These are phyloP conservation scores for Macquaria australasica DNA, from an alignment of 2,113 vertebrate species.

Conservation along the genomic window DNA sequence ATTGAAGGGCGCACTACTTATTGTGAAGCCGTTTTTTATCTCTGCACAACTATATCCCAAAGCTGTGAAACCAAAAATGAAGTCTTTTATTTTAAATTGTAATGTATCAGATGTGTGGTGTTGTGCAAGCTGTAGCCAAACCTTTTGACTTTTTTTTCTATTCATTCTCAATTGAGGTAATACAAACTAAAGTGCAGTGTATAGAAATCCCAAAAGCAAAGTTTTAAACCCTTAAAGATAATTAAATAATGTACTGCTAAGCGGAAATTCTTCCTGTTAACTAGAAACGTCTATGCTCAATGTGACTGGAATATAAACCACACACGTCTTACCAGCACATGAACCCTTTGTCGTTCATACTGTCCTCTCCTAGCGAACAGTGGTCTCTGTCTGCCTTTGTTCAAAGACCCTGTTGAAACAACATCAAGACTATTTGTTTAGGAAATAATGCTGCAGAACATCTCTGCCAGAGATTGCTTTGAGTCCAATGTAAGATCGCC, in stretches of 20 bases:
- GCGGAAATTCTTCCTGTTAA: not conserved
- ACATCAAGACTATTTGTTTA: not conserved
- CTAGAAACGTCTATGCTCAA: too few relatives aligned
- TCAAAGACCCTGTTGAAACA: conserved; percentile 36
- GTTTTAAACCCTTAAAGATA: too few relatives aligned
- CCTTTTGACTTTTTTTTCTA: not conserved
- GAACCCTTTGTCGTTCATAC: conserved; percentile 52
- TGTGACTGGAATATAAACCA: not conserved
- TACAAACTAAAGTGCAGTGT: not conserved
- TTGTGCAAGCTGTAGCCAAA: not conserved
- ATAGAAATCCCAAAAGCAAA: not conserved
- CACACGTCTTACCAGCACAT: conserved; percentile 37
- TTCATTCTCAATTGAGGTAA: not conserved
- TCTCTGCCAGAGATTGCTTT: not conserved
- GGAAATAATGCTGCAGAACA: not conserved
- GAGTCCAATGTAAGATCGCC: not conserved
- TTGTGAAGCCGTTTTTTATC: not conserved
- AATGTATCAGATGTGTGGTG: not conserved
- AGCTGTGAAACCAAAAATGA: not conserved
- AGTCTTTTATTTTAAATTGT: not conserved
- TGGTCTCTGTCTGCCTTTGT: conserved; percentile 35
- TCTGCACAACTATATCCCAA: not conserved
- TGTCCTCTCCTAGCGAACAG: conserved; percentile 70
- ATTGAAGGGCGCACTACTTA: not conserved
- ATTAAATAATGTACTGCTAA: not conserved